A percentile compares a stretch with the other conserved stretches of the same genome.
Conservation (phyloP, 2,888 invertebrate species). For the Megaustenia siamemsis region DNA sequence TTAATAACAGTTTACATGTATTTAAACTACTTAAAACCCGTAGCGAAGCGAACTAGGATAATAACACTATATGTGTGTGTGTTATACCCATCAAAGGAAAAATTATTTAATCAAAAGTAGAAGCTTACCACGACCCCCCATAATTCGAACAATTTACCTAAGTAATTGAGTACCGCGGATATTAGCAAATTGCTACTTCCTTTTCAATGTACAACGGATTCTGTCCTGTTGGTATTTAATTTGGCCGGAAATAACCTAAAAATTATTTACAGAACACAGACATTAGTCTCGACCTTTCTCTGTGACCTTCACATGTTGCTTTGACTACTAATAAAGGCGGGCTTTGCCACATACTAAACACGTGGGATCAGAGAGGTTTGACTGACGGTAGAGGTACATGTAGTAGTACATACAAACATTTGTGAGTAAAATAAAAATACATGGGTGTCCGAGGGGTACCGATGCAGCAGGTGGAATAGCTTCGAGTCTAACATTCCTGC, state of each 20-base stretch:
- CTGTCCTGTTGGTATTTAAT: constrained; percentile 10
- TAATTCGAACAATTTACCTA: background rate
- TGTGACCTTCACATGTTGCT: constrained; percentile 28
- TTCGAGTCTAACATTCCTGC: background rate
- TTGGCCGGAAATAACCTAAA: constrained; percentile 12
- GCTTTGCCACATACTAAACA: constrained; percentile 32
- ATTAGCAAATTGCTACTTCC: constrained; percentile 14
- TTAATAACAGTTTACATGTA: no score
- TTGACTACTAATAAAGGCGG: background rate
- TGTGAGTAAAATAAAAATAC: background rate
- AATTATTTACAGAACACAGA: constrained; percentile 7
- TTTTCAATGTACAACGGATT: background rate
- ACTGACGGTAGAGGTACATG: background rate
- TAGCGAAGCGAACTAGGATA: no score
- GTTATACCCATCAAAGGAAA: no score
- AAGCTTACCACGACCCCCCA: no score
- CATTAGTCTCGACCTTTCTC: constrained; percentile 3
- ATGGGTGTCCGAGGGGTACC: background rate
- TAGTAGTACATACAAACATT: background rate
- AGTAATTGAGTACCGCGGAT: background rate
- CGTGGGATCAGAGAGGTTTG: background rate
- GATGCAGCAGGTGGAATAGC: background rate
- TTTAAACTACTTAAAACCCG: no score
- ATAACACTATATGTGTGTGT: no score
- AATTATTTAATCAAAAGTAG: no score